Evolutionary conservation across 1,140 invertebrate genomes (phyloP), one percentile per base, ranked within the genome.

Genomic region (Drosophila ogumai): DNA sequence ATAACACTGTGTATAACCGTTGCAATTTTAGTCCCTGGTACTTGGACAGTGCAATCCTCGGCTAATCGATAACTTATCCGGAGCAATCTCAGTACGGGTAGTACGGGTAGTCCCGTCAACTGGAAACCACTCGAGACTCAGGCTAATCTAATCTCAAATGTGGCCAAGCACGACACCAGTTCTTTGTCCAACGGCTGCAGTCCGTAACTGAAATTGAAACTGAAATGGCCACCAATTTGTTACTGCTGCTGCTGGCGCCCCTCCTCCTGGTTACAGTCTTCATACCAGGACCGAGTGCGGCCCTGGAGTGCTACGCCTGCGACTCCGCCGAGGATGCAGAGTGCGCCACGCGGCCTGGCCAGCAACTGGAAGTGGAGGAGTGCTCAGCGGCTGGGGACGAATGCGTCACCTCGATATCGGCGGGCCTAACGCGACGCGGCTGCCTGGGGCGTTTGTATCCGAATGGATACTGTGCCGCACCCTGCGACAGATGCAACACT

Each of bases 361-460:
- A 90, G 47, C 86, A 91, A 28, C 50, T 91, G 43, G 75, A 85
- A 32, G 90, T 91, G 55, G 86, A 91, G 59, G 86, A 91, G 63
- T 91, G 90, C 40, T 2, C 25, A 0, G 32, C 28, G 9, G 6
- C 52, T 1, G 41, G 19, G 0, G 90, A 91, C 54, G 65, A 79
- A 34, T 91, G 90, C n/a, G 74, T 91, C 15, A 87, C 68, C 44
- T 79, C 75, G 0, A 88, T 91, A 22, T 77, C 84, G 36, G 84
- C 80, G 22, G 90, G 90, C 0, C 25, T 90, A 1, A 91, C 90
- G 41, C 73, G 90, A 15, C 77, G 90, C 25, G 85, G 86, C 36
- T 91, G 90, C 50, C 54, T 90, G 22, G 64, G 46, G 13, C 74
- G 77, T 0, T 66, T 91, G 1, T 87, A 79, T 57, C 90, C 85